phyloP scores from a whole-genome alignment of 2,888 invertebrate genomes.

The Hydrotaea diabolus region DNA sequence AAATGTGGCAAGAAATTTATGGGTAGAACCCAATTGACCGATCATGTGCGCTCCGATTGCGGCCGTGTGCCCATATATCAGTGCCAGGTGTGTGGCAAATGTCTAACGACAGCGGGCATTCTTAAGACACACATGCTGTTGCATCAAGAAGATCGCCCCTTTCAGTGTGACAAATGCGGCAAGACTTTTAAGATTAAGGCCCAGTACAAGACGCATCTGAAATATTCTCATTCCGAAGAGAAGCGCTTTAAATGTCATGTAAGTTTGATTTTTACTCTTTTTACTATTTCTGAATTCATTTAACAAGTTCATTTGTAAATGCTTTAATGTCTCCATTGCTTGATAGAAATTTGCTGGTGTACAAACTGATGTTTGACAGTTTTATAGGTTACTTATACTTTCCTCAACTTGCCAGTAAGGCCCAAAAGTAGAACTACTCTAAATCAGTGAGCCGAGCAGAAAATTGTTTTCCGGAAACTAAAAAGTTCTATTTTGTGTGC shows the following conservation, averaged over 20 bases:
- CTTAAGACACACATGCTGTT: constrained; percentile 81
- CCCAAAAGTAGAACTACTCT: no score
- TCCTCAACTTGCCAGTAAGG: no score
- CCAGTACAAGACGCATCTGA: constrained; percentile 79
- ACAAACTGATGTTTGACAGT: no score
- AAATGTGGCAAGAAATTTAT: constrained; percentile 80
- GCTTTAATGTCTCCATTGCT: no score
- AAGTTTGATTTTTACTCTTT: no score
- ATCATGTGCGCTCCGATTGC: constrained; percentile 81
- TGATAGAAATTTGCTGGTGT: no score
- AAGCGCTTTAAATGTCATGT: constrained; percentile 82
- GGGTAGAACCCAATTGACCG: constrained; percentile 79
- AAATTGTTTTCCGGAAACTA: no score
- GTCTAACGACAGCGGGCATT: constrained; percentile 80
- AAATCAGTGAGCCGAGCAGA: no score
- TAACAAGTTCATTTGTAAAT: not conserved
- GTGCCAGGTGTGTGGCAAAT: constrained; percentile 80
- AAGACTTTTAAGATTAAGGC: constrained; percentile 79
- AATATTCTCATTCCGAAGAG: constrained; percentile 81
- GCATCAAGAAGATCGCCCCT: constrained; percentile 80
- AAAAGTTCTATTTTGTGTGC: no score
- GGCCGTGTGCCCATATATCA: constrained; percentile 78
- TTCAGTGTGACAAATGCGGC: constrained; percentile 78
- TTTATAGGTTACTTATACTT: no score
- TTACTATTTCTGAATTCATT: no score